Percentiles rank a stretch among this genome's conserved stretches.
phyloP scores from a whole-genome alignment of 2,113 vertebrate genomes.

The Delphinapterus leucas region DNA sequence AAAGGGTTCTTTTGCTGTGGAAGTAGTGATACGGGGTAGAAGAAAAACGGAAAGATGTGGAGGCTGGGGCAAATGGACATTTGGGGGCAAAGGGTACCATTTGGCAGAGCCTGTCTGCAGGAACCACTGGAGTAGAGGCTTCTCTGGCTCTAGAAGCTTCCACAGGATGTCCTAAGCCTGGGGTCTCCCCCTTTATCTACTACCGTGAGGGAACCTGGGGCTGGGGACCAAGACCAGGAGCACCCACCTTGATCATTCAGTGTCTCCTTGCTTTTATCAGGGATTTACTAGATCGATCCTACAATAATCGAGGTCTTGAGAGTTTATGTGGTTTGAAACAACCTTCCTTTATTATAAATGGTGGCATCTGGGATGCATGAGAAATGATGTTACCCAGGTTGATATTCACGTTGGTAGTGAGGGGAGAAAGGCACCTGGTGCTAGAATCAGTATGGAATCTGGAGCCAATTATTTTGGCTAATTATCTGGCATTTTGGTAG shows the following conservation, averaged over 20 bases:
- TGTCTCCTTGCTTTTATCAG: not conserved
- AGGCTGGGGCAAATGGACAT: no score
- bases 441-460: not conserved
- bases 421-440: not conserved
- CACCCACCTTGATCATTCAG: not conserved
- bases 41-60: not conserved
- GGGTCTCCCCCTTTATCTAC: not conserved
- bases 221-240: not conserved
- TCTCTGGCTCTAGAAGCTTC: not conserved
- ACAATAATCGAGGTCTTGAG: not conserved
- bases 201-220: not conserved
- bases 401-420: not conserved
- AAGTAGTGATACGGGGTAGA: not conserved
- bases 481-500: not conserved
- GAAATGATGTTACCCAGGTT: not conserved
- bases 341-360: not conserved
- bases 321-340: slow-evolving; percentile 10
- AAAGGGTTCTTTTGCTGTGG: not conserved
- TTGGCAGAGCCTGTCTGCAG: not conserved
- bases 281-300: not conserved
- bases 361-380: not conserved
- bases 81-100: not conserved
- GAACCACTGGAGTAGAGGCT: not conserved
- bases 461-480: not conserved
- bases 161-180: not conserved